Base-by-base conservation (phyloP, 2,113 vertebrate species). In the Protobothrops flavoviridis region DNA sequence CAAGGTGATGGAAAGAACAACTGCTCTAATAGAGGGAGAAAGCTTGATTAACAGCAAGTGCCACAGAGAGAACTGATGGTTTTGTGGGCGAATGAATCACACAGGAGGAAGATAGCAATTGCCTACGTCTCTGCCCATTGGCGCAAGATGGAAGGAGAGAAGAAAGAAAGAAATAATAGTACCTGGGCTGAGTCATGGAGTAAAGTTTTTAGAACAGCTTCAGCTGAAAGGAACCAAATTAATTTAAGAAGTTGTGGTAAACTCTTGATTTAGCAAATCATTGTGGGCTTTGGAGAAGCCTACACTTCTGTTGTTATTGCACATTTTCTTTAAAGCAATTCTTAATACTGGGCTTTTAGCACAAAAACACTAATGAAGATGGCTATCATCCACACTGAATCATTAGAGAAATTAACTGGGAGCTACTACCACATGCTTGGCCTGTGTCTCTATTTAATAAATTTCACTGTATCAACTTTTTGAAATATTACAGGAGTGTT, bases 31-130 rank as follows among this genome's bases (percentile, higher is more conserved):
- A 95, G 95, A 94, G 89, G 88, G 52, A 91, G 94, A 95, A 96
- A 96, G 43, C 92, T 93, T 97, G 95, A 97, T 97, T 97, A 97
- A 96, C 95, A 97, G 94, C 90, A 93, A 96, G 91, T 89, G 94
- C 94, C 81, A 87, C 90, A 86, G 92, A 94, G 93, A 94, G 94
- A 95, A 95, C 85, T 91, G 94, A 95, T 94, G 94, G 89, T 95
- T 96, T 96, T 96, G 93, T 94, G 94, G 89, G 69, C 91, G 93
- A 95, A 94, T 94, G 64, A 95, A 95, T 96, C 95, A 93, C 94
- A 94, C 33, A 93, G 87, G 53, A 64, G 52, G 89, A 81, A 86
- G 45, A 90, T 1, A 94, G 95, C 23, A 93, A 95, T 89, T 91
- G 74, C 48, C 85, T 10, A 85, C 39, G 88, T 92, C 94, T 92